Conservation (phyloP, 2,888 invertebrate species). For the Hydropsyche betteni region DNA sequence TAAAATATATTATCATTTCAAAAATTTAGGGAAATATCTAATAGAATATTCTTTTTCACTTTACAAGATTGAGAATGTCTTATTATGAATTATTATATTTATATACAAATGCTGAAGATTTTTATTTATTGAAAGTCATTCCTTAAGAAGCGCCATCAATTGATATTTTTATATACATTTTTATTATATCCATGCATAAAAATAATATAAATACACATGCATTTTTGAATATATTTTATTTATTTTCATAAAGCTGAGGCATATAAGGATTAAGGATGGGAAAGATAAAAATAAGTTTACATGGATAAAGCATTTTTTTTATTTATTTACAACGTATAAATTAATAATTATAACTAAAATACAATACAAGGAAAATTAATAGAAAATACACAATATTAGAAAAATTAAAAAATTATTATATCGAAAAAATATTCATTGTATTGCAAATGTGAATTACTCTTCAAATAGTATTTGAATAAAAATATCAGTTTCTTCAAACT, state of each 20-base stretch:
- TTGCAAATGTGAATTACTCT: constrained; percentile 9
- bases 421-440: not conserved
- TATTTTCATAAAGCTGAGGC: not conserved
- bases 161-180: constrained; percentile 27
- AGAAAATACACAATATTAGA: not conserved
- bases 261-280: constrained; percentile 14
- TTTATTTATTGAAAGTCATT: too few species aligned
- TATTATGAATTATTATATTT: too few species aligned
- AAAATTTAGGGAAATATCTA: too few species aligned
- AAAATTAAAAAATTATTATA: not conserved
- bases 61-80: too few species aligned
- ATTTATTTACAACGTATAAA: constrained; percentile 21
- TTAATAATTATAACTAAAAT: constrained; percentile 15
- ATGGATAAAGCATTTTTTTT: constrained; percentile 39
- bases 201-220: constrained; percentile 30
- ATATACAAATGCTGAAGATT: too few species aligned
- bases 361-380: constrained; percentile 14
- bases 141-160: not conserved
- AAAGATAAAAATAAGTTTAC: constrained; percentile 37
- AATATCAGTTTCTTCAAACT: too few species aligned
- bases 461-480: constrained; percentile 44
- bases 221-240: not conserved
- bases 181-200: not conserved
- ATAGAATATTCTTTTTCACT: too few species aligned
- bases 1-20: too few species aligned